Percentiles rank a stretch among this genome's conserved stretches.
Evolutionary conservation across 2,888 invertebrate genomes (phyloP).

Genomic region (Dromius quadrimaculatus): DNA sequence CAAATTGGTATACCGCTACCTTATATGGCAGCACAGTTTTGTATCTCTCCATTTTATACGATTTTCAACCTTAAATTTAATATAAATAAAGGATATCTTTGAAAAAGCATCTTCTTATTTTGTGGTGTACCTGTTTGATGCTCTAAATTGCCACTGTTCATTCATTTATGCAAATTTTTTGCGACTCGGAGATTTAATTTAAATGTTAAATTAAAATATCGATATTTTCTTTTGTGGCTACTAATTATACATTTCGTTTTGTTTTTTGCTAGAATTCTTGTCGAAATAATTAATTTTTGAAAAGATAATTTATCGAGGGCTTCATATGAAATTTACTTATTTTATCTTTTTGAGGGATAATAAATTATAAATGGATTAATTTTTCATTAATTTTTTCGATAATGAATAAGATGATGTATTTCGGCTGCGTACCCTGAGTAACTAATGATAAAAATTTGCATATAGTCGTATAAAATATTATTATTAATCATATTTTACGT

Average conservation of each 20-base stretch:
- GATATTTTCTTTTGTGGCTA: not conserved
- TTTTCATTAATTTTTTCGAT: slow-evolving; percentile 3
- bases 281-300: slow-evolving; percentile 16
- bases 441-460: too few relatives aligned
- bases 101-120: slow-evolving; percentile 34
- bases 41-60: slow-evolving; percentile 17
- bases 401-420: not conserved
- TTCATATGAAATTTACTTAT: slow-evolving; percentile 12
- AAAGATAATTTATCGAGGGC: not conserved
- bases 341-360: slow-evolving; percentile 4
- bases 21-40: slow-evolving; percentile 47
- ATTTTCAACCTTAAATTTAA: slow-evolving; percentile 12
- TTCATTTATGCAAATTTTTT: slow-evolving; percentile 38
- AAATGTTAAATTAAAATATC: slow-evolving; percentile 44
- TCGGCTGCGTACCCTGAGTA: too few relatives aligned
- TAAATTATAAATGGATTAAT: slow-evolving; percentile 30
- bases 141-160: slow-evolving; percentile 41
- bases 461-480: too few relatives aligned
- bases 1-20: slow-evolving; percentile 50
- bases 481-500: too few relatives aligned
- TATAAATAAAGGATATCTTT: too few relatives aligned
- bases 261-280: not conserved
- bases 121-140: slow-evolving; percentile 36
- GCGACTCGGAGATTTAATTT: slow-evolving; percentile 37
- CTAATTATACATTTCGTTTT: slow-evolving; percentile 8